Evolutionary conservation across 2,888 invertebrate genomes (phyloP).

Genomic region (Rhyacophila evoluta): DNA sequence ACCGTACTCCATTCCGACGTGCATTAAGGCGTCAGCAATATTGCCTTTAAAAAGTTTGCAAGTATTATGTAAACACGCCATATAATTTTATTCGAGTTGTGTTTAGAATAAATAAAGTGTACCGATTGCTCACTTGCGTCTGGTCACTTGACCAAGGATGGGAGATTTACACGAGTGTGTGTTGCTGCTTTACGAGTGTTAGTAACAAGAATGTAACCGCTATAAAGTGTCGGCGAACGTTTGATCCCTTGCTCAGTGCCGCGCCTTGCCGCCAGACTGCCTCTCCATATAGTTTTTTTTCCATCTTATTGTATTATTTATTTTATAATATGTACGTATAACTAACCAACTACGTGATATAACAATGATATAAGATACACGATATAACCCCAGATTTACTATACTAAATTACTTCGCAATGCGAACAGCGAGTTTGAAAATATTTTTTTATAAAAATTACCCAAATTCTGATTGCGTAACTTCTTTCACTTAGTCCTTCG

Average conservation of each 20-base stretch:
- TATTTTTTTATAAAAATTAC: no score
- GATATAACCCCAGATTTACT: no score
- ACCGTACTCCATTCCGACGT: no score
- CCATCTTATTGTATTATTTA: constrained; percentile 31
- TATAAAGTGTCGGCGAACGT: constrained; percentile 52
- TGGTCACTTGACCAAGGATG: background rate
- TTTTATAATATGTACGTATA: background rate
- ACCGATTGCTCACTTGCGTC: background rate
- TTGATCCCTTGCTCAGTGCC: constrained; percentile 47
- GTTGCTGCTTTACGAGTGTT: constrained; percentile 28
- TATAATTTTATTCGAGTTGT: no score
- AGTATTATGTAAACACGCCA: no score
- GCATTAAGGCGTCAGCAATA: no score
- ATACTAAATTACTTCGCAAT: no score
- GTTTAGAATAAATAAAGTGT: background rate
- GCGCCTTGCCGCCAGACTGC: constrained; percentile 42
- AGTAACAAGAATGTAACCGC: constrained; percentile 52
- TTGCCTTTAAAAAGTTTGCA: no score
- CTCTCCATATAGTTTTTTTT: constrained; percentile 27
- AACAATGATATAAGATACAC: constrained; percentile 7
- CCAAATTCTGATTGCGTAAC: no score
- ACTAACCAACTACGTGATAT: constrained; percentile 40
- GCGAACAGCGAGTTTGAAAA: no score
- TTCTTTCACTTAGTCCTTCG: no score
- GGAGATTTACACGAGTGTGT: constrained; percentile 3